Conservation (phyloP, 2,113 vertebrate genomes). For the Hyperoodon ampullatus region DNA sequence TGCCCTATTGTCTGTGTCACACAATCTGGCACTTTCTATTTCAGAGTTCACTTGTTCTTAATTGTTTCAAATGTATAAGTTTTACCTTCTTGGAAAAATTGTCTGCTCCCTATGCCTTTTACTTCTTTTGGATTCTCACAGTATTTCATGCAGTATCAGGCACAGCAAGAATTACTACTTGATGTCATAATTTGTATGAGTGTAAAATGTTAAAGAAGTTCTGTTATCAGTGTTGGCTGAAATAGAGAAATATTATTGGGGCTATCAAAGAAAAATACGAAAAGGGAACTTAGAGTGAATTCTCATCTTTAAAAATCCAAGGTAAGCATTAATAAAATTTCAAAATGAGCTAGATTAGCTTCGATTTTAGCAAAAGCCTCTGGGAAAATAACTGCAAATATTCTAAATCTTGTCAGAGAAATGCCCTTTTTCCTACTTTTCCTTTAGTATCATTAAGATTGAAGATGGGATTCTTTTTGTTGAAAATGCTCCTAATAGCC, state of each 20-base stretch:
- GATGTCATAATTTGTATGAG: not conserved
- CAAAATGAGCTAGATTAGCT: constrained; percentile 34
- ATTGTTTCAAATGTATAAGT: not conserved
- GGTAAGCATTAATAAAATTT: constrained; percentile 8
- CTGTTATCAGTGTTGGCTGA: not conserved
- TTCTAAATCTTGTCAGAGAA: constrained; percentile 18
- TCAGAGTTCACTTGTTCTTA: constrained; percentile 7
- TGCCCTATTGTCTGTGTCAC: constrained; percentile 8
- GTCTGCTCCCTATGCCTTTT: not conserved
- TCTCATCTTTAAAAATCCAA: constrained; percentile 27
- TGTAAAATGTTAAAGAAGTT: not conserved
- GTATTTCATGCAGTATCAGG: not conserved
- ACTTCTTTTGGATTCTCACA: not conserved
- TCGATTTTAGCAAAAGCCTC: not conserved
- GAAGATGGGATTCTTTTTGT: not conserved
- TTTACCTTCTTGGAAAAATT: not conserved
- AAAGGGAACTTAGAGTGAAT: not conserved
- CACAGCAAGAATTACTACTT: not conserved
- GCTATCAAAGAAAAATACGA: not conserved
- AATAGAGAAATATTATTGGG: not conserved
- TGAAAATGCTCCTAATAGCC: constrained; percentile 46
- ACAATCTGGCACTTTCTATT: constrained; percentile 55
- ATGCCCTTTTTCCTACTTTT: not conserved
- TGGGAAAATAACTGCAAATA: not conserved
- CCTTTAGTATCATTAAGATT: not conserved